A percentile compares a stretch with the other conserved stretches of the same genome.
phyloP scores from a whole-genome alignment of 2,797 vertebrate genomes.

The Merluccius polli region DNA sequence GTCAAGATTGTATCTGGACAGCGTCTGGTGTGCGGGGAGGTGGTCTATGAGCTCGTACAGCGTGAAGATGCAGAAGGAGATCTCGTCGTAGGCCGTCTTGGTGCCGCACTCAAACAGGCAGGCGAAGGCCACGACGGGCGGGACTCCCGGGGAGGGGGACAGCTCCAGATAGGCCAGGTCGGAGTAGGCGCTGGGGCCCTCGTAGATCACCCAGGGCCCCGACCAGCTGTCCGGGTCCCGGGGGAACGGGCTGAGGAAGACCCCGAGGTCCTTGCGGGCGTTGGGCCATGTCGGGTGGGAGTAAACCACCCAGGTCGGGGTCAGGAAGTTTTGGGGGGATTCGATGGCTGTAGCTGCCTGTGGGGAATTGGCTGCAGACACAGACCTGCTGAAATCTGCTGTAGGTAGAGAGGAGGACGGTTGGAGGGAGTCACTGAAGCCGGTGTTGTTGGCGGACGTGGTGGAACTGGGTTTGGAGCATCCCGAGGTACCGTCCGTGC shows the following conservation, averaged over 20 bases:
- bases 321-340: constrained; percentile 64
- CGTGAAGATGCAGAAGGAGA: constrained; percentile 90
- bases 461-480: neutral
- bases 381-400: neutral
- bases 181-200: constrained; percentile 92
- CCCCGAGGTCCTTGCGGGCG: constrained; percentile 79
- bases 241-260: constrained; percentile 84
- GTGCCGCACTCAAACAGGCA: constrained; percentile 88
- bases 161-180: constrained; percentile 85
- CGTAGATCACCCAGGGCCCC: constrained; percentile 89
- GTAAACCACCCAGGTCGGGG: constrained; percentile 87
- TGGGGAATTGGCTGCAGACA: neutral
- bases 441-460: neutral
- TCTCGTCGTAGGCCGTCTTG: constrained; percentile 82
- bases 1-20: too few species aligned
- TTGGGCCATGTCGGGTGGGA: constrained; percentile 83
- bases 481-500: neutral
- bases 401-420: neutral
- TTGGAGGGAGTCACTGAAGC: neutral
- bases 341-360: neutral
- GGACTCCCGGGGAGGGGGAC: constrained; percentile 47
- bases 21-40: constrained; percentile 56
- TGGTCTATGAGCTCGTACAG: constrained; percentile 85
- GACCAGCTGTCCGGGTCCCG: constrained; percentile 86
- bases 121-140: constrained; percentile 73